A percentile compares a stretch with the other conserved stretches of the same genome.
phyloP scores from a whole-genome alignment of 2,888 invertebrate genomes.

The Girardia tigrina region DNA sequence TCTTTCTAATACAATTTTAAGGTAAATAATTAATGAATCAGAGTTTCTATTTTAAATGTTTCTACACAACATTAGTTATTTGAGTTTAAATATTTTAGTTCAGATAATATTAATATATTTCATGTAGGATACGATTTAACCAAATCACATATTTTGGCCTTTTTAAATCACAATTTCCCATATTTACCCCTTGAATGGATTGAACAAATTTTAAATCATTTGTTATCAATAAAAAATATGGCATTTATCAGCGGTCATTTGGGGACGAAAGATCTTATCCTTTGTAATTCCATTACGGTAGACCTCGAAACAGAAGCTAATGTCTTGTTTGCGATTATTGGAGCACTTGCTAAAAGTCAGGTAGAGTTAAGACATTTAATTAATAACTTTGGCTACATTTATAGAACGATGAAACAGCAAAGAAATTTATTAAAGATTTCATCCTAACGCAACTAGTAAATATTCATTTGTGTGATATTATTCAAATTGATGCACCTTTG shows the following conservation, averaged over 20 bases:
- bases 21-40: too few species aligned
- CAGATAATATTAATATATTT: too few species aligned
- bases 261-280: background rate
- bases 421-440: background rate
- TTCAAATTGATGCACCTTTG: background rate
- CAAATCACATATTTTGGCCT: background rate
- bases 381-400: background rate
- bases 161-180: background rate
- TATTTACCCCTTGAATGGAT: background rate
- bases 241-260: background rate
- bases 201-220: background rate
- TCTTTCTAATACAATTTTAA: too few species aligned
- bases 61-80: too few species aligned
- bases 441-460: background rate
- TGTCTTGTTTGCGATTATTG: background rate
- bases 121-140: background rate
- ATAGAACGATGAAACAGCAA: background rate
- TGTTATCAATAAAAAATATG: background rate
- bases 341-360: constrained; percentile 18
- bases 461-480: background rate
- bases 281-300: background rate
- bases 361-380: background rate
- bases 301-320: background rate
- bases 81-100: too few species aligned
- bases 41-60: too few species aligned